Base-by-base conservation (phyloP, 2,113 vertebrate species). In the Trinectes maculatus region DNA sequence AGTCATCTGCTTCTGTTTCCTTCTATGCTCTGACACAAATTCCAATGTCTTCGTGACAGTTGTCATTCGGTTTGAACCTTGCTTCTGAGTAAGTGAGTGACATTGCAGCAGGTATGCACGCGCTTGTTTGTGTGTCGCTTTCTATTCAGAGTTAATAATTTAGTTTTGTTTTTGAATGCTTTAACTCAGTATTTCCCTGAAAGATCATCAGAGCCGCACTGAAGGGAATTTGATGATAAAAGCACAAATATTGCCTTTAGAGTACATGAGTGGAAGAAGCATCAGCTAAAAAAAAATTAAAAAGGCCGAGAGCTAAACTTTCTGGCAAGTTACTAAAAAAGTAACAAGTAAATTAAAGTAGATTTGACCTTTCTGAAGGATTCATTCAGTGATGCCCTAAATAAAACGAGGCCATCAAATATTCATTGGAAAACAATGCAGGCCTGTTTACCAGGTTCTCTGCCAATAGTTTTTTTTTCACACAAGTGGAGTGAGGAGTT, bases 141-240 rank as follows among this genome's bases (percentile, higher is more conserved):
- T 66, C 25, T 16, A 1, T 70, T 51, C 5, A 2, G 25, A 6
- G 28, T 24, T 4, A 69, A 55, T 19, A 11, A 42, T 1, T 28
- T 7, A 8, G 10, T 70, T 54, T 36, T 43, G 11, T 34, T 67
- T 70, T 22, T 10, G 4, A 3, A 8, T 5, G 29, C 13, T 8
- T 33, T 26, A 36, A 11, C 10, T 22, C 36, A 46, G 12, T 28
- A 16, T 42, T 46, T 36, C 39, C 5, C 25, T 63, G 53, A 28
- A 60, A 36, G 12, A 60, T 37, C 9, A 37, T 55, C 6, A 44
- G 39, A 43, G 13, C 8, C 43, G 49, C 36, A 16, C 28, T 16
- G 18, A 48, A 4, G 12, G 33, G 51, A 57, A 46, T 52, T 22
- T 26, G 26, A 3, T 53, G 24, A 52, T n/a, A 16, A 66, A 56